Evolutionary conservation across 2,113 vertebrate species (phyloP).

Genomic region (Podilymbus podiceps): DNA sequence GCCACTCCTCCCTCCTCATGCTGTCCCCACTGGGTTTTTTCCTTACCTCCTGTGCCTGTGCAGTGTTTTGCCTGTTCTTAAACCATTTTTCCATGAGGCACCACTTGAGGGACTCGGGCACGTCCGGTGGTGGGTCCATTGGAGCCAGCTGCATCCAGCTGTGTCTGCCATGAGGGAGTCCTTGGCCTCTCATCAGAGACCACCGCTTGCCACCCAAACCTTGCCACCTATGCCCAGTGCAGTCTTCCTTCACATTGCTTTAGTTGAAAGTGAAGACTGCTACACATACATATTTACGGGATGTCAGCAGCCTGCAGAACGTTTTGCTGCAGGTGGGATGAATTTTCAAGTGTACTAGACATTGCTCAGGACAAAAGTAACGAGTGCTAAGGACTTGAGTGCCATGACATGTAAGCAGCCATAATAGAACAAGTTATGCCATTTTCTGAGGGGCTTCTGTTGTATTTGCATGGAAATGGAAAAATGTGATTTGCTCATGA

Average conservation of each 20-base stretch:
- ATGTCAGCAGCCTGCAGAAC: background rate
- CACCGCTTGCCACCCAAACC: too few relatives aligned
- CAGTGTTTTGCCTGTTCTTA: background rate
- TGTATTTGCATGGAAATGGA: background rate
- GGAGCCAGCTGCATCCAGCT: background rate
- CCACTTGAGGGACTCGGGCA: background rate
- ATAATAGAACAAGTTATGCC: background rate
- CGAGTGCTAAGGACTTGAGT: background rate
- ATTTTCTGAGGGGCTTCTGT: background rate
- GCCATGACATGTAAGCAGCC: background rate
- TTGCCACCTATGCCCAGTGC: background rate
- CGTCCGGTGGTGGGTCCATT: background rate
- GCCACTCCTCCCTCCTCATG: background rate
- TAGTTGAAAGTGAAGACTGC: background rate
- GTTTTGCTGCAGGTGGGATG: background rate
- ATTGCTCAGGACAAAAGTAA: background rate
- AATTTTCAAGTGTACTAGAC: background rate
- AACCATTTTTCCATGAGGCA: fast-evolving
- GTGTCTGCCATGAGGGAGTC: fast-evolving
- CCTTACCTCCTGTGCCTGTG: background rate
- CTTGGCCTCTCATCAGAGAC: background rate
- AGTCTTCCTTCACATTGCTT: background rate
- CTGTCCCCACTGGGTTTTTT: background rate
- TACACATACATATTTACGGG: background rate
- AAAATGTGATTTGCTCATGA: background rate